These are phyloP conservation scores for Athalia cordata DNA, from an alignment of 2,888 invertebrate species.

Conservation along the genomic window DNA sequence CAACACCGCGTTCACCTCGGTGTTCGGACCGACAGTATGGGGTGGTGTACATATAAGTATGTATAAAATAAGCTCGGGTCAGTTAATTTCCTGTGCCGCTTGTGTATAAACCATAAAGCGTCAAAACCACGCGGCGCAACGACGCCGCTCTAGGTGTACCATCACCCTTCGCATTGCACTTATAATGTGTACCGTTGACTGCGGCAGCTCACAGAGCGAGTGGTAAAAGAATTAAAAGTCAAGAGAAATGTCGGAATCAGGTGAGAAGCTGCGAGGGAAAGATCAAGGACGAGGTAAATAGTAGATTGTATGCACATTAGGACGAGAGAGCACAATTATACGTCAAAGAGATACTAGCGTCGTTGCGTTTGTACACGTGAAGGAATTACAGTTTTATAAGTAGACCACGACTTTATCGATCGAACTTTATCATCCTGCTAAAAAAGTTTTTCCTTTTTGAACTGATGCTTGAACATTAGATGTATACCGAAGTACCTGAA, in stretches of 20 bases:
- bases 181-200: no score
- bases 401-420: not conserved
- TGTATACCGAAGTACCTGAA: not conserved
- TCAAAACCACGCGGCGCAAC: constrained; percentile 22
- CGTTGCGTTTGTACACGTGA: not conserved
- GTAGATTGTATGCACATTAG: constrained; percentile 26
- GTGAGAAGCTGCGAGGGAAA: constrained; percentile 2
- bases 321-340: not conserved
- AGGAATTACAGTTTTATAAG: not conserved
- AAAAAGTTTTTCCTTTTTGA: not conserved
- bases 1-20: no score
- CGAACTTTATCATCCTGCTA: not conserved
- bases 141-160: no score
- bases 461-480: not conserved
- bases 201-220: constrained; percentile 3
- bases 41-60: not conserved
- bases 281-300: constrained; percentile 14
- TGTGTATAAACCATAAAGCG: constrained; percentile 4
- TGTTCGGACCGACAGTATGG: not conserved
- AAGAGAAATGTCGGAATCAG: not conserved
- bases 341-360: no score
- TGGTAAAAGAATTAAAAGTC: constrained; percentile 17
- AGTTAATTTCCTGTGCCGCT: constrained; percentile 39
- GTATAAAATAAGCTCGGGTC: constrained; percentile 4
- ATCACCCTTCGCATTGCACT: no score